Base-by-base conservation (phyloP, 1,140 invertebrate species). In the Drosophila nannoptera region DNA sequence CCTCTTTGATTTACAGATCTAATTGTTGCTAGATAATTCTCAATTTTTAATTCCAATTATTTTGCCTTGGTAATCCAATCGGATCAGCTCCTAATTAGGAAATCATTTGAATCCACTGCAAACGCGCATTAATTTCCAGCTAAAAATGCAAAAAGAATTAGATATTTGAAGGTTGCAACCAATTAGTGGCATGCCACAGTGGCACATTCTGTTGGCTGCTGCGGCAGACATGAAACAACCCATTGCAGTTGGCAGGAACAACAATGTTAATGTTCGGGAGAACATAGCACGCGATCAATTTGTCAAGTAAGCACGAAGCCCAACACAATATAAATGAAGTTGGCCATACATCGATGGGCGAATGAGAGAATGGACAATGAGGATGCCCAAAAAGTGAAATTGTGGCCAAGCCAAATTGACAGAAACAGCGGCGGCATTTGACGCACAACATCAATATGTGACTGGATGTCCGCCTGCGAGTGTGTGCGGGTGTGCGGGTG, bases 211-310 rank as follows among this genome's bases (percentile, higher is more conserved):
- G 38, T 53, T 42, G 9, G 46, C 46, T 31, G 35, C 22, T 29
- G 45, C 11, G 22, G 16, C 46, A 40, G 7, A 64, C 54, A 36
- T 43, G 4, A 5, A 12, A 43, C 40, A 14, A 43, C 9, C 40
- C n/a, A 43, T 22, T 42, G n/a, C 38, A 55, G 6, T 11, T 22
- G 36, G 38, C 8, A 35, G 31, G 46, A 69, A 69, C 77, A 80
- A 76, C 77, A 80, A 73, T 80, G 77, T 59, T 61, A 68, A 52
- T 61, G 67, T 65, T 74, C 69, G 73, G 66, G 66, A 70, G 77
- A 74, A 81, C 77, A 81, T 77, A 82, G 81, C 73, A 81, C 77
- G 78, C 78, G 78, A 82, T 82, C 78, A 82, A 82, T 82, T 82
- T 82, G 78, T 82, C 78, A 81, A 77, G 74, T 63, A 73, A 67